A percentile compares a stretch with the other conserved stretches of the same genome.
phyloP scores from a whole-genome alignment of 1,140 invertebrate genomes.

The Hycleus phaleratus region DNA sequence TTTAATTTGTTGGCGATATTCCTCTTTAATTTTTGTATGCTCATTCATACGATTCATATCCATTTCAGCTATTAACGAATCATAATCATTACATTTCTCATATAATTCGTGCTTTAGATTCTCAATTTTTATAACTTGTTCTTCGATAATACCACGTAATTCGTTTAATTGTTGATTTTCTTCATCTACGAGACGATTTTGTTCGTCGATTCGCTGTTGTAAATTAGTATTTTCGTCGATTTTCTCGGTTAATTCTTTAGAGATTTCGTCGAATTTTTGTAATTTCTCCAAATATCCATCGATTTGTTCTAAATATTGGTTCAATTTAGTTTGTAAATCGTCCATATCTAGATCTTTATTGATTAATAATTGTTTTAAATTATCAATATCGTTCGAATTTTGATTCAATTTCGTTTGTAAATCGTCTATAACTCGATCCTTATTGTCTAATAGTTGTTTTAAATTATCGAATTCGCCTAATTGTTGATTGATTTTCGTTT shows the following conservation, averaged over 20 bases:
- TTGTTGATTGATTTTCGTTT: not conserved
- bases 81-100: conserved; percentile 50
- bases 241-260: no score
- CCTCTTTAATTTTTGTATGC: not conserved
- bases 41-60: conserved; percentile 26
- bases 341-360: not conserved
- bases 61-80: conserved; percentile 40
- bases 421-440: no score
- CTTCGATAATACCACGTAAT: conserved; percentile 50
- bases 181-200: conserved; percentile 47
- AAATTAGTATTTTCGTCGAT: conserved; percentile 26
- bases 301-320: not conserved
- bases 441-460: not conserved
- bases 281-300: not conserved
- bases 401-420: conserved; percentile 7
- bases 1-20: not conserved
- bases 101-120: conserved; percentile 56
- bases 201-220: conserved; percentile 43
- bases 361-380: not conserved
- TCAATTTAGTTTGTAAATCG: not conserved
- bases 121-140: conserved; percentile 60
- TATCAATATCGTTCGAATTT: conserved; percentile 45
- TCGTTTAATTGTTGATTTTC: conserved; percentile 45
- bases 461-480: not conserved
- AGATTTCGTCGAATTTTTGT: no score